A percentile compares a stretch with the other conserved stretches of the same genome.
Conservation (phyloP, 2,113 vertebrate species). For the Uropsilus gracilis region DNA sequence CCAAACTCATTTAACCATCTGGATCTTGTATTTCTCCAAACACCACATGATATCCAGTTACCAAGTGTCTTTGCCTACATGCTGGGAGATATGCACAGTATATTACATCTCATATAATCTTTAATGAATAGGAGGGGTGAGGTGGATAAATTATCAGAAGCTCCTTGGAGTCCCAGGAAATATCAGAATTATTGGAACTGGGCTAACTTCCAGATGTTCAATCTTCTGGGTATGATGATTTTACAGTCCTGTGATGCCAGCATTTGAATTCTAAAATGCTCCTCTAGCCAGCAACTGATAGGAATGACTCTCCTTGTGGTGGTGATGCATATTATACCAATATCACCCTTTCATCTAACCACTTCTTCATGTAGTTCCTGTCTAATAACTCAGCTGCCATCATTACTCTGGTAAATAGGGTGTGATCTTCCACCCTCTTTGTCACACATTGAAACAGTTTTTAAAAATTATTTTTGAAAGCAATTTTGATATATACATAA, state of each 20-base stretch:
- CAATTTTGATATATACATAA: neutral
- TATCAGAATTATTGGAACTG: neutral
- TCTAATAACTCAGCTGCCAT: neutral
- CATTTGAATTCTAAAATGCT: neutral
- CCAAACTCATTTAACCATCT: neutral
- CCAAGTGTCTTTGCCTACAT: neutral
- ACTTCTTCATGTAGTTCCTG: accelerated
- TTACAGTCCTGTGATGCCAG: neutral
- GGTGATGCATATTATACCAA: neutral
- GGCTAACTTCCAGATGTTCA: neutral
- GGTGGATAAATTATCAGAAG: neutral
- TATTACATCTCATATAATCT: neutral
- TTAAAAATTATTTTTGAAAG: neutral
- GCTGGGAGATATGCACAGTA: neutral
- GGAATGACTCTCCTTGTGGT: neutral
- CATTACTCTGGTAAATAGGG: neutral
- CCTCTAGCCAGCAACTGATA: neutral
- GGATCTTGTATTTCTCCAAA: neutral
- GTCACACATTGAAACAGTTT: neutral
- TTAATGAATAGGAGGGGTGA: neutral
- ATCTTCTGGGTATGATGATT: neutral
- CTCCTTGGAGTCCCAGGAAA: neutral
- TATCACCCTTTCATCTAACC: neutral
- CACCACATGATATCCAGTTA: neutral
- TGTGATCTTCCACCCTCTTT: neutral